A percentile compares a stretch with the other conserved stretches of the same genome.
These are phyloP conservation scores for Agrilus biguttatus DNA, from an alignment of 2,888 invertebrate genomes.

Conservation along the genomic window DNA sequence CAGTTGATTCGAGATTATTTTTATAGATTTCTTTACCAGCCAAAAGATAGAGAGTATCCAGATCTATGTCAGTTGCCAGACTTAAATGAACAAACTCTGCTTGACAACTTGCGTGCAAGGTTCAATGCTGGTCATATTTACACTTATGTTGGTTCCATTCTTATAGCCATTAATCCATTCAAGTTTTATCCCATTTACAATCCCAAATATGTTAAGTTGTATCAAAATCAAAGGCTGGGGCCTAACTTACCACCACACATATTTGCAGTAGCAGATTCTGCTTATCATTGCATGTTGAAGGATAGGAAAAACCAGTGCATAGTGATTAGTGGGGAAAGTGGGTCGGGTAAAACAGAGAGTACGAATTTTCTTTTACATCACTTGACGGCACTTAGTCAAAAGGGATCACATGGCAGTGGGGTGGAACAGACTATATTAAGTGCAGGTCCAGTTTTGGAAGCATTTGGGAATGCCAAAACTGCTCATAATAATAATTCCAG, in stretches of 20 bases:
- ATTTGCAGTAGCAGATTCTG: conserved; percentile 89
- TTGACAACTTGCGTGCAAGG: conserved; percentile 78
- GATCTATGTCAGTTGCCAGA: conserved; percentile 92
- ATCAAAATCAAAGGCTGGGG: conserved; percentile 82
- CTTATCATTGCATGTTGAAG: conserved; percentile 88
- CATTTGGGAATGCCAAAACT: conserved; percentile 97
- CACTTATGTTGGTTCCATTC: conserved; percentile 89
- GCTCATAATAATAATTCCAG: conserved; percentile 96
- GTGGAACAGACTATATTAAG: conserved; percentile 93
- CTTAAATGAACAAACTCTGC: conserved; percentile 81
- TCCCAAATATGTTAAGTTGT: conserved; percentile 91
- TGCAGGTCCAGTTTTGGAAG: conserved; percentile 91
- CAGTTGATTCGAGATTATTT: conserved; percentile 88
- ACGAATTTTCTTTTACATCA: conserved; percentile 92
- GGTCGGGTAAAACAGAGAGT: conserved; percentile 93
- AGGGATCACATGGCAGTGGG: conserved; percentile 87
- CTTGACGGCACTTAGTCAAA: conserved; percentile 86
- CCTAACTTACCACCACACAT: conserved; percentile 92
- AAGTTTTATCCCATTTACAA: conserved; percentile 96
- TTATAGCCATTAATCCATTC: conserved; percentile 89
- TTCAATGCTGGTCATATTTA: conserved; percentile 90
- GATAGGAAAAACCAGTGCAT: conserved; percentile 85
- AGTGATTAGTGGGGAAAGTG: conserved; percentile 89
- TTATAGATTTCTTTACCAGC: conserved; percentile 80
- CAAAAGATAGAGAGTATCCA: conserved; percentile 86